Evolutionary conservation across 2,797 vertebrate genomes (phyloP), one percentile per base, ranked within the genome.

Genomic region (Steatocranus sp.): DNA sequence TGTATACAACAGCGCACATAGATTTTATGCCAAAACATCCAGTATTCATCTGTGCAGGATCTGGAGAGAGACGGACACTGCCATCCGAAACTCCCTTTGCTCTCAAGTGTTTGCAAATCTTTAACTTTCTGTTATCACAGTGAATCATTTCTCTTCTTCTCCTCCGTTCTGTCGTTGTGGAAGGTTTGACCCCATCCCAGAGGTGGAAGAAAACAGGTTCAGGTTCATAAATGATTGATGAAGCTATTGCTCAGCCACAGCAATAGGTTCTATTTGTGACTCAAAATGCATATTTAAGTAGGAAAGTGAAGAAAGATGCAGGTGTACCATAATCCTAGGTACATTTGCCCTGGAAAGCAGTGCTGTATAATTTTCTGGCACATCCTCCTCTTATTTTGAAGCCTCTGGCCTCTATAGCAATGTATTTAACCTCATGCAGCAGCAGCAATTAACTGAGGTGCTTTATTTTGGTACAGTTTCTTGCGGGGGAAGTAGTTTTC

Each of bases 151-250:
- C 6, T 54, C 49, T 50, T 50, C 41, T 74, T 32, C 51, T 77
- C 36, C 53, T 63, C 32, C 50, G 41, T 48, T 17, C n/a, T 23
- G 23, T 61, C 17, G 0, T 51, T 77, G 68, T 78, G 76, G n/a
- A 23, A 43, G 78, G 20, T 80, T 54, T 49, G 82, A 53, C 30
- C 36, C 53, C 15, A 18, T 4, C 51, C 56, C 54, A 68, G 73
- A 18, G 8, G 30, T 20, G 32, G 8, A 80, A 80, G 15, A 86
- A 83, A 83, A 63, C 49, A 68, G 54, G 54, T 81, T 80, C 18
- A 30, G 17, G 48, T 56, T 82, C 53, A 77, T 90, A 82, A 88
- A 88, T 89, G 78, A 92, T 82, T 84, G 53, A 91, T 87, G 75
- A 87, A 86, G 18, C n/a, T 66, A 25, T 80, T 74, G 43, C 74